Conservation (phyloP, 2,888 invertebrate genomes). For the Melangyna quadrimaculata region DNA sequence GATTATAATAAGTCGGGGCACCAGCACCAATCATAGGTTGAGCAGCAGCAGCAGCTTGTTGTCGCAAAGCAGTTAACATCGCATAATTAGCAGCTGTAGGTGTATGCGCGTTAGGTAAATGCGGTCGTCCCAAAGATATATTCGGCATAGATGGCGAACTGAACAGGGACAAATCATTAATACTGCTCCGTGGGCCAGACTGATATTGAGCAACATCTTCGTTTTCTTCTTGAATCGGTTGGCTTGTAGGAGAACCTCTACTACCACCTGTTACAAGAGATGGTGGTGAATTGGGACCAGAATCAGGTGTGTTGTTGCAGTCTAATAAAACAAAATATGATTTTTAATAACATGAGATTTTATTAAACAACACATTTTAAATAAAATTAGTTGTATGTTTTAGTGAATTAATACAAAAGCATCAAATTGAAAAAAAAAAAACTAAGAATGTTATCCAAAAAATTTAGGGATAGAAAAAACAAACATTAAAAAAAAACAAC, state of each 20-base stretch:
- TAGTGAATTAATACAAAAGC: conserved; percentile 73
- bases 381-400: conserved; percentile 61
- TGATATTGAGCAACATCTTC: conserved; percentile 86
- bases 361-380: not conserved
- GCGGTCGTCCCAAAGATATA: conserved; percentile 94
- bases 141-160: conserved; percentile 98
- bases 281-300: conserved; percentile 89
- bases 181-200: conserved; percentile 85
- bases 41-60: conserved; percentile 74
- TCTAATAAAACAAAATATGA: conserved; percentile 77
- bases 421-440: conserved; percentile 52
- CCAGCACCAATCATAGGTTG: conserved; percentile 73
- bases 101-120: conserved; percentile 81
- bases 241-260: conserved; percentile 85
- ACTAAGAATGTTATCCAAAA: conserved; percentile 28
- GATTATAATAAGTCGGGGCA: conserved; percentile 78
- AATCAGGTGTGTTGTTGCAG: conserved; percentile 86
- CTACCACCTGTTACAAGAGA: conserved; percentile 83
- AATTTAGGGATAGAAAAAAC: conserved; percentile 30
- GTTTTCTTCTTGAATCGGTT: conserved; percentile 91
- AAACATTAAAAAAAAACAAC: conserved; percentile 49
- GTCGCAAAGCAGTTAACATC: conserved; percentile 78
- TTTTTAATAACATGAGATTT: not conserved
- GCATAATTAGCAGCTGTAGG: conserved; percentile 76
- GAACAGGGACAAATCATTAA: conserved; percentile 90